These are phyloP conservation scores for Anisognathus igniventris DNA, from an alignment of 2,797 vertebrate species.

Conservation along the genomic window DNA sequence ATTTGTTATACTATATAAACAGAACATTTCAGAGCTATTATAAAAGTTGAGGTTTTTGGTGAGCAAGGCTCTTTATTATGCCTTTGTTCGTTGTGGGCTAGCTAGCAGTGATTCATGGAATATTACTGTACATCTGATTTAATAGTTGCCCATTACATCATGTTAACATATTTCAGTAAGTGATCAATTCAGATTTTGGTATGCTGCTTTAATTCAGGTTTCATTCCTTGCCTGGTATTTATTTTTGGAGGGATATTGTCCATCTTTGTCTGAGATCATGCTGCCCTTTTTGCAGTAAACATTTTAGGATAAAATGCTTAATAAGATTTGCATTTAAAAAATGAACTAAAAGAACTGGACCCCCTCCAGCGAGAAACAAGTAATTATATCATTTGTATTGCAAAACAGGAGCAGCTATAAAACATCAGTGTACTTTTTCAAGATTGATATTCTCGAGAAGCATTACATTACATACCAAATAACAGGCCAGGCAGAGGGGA, in stretches of 20 bases:
- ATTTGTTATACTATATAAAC: conserved; percentile 40
- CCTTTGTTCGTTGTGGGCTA: conserved; percentile 28
- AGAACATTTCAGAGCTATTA: conserved; percentile 55
- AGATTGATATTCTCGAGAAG: conserved; percentile 68
- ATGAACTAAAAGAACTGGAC: conserved; percentile 73
- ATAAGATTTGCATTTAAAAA: conserved; percentile 83
- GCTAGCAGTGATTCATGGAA: conserved; percentile 72
- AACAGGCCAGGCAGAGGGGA: conserved; percentile 41
- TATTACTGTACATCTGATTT: conserved; percentile 71
- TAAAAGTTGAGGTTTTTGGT: conserved; percentile 46
- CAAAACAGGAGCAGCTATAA: conserved; percentile 72
- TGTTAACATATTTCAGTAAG: conserved; percentile 77
- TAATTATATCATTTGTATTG: conserved; percentile 83
- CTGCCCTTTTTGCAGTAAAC: conserved; percentile 72
- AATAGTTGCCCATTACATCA: conserved; percentile 69
- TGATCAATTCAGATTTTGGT: conserved; percentile 73
- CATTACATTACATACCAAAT: conserved; percentile 65
- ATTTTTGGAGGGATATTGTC: conserved; percentile 68
- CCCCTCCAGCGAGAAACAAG: conserved; percentile 75
- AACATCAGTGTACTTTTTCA: conserved; percentile 69
- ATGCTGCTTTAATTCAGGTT: conserved; percentile 70
- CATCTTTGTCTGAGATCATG: conserved; percentile 63
- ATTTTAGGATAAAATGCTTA: conserved; percentile 80
- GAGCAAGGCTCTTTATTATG: conserved; percentile 61
- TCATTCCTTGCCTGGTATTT: conserved; percentile 71